Evolutionary conservation across 2,888 invertebrate species (phyloP), one percentile per base, ranked within the genome.

Genomic region (Saturnia japonica): DNA sequence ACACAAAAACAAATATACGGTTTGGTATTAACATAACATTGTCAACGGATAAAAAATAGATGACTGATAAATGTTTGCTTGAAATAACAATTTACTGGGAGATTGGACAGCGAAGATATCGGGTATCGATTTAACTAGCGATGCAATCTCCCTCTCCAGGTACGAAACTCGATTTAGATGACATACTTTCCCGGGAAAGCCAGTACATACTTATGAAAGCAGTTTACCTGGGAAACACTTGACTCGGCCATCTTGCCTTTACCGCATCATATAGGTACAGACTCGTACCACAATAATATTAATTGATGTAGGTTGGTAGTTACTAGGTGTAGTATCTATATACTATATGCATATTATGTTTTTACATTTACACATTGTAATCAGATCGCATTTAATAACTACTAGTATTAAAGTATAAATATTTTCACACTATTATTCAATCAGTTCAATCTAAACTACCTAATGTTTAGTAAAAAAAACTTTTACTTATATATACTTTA

Each of bases 51-150:
- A 19, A 47, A 64, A 47, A 62, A 45, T 47, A 47, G 28, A 64
- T 47, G n/a, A 51, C 67, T 25, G 42, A 42, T 25, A 70, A 70
- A 54, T 54, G 54, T 54, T 67, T 54, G 42, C 66, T 54, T 54
- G 64, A 40, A 40, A 68, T 51, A 71, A 68, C 68, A 64, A 68
- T 68, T 64, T 68, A 62, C 68, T 71, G 68, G 68, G 68, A 62
- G 71, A 74, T 74, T 71, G 71, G 74, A 73, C 76, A 71, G 73
- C 72, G 74, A 79, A 82, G 78, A 80, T 83, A 80, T 79, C 79
- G 74, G 77, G 76, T 86, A 88, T 87, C 83, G 87, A 88, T 86
- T 83, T 77, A 82, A 78, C 78, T 76, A 76, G 77, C 79, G 81
- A 82, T 83, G 83, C 81, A 82, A 83, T 83, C 80, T 82, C 77